phyloP scores from a whole-genome alignment of 2,888 invertebrate genomes.

The Cephus pulcher region DNA sequence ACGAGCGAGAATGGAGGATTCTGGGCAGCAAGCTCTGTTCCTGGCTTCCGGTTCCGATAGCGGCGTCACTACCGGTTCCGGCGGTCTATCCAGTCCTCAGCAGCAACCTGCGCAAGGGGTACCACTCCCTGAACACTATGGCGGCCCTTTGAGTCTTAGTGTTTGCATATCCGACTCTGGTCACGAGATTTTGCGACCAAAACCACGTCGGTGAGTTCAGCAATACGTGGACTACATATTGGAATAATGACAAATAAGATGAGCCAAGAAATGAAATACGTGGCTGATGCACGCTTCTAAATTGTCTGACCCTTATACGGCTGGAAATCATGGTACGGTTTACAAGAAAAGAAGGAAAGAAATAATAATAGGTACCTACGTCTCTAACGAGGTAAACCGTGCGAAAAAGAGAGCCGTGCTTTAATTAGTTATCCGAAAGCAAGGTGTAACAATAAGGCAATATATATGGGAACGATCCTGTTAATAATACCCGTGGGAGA shows the following conservation, averaged over 20 bases:
- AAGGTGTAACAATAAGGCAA: constrained; percentile 33
- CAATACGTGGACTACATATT: not conserved
- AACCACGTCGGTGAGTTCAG: constrained; percentile 80
- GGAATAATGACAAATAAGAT: not conserved
- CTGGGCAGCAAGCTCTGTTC: constrained; percentile 50
- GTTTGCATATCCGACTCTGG: constrained; percentile 79
- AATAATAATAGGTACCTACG: not conserved
- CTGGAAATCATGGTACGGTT: not conserved
- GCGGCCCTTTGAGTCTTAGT: constrained; percentile 72
- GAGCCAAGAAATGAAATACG: not conserved
- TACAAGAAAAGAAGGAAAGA: not conserved
- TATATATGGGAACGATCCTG: constrained; percentile 46
- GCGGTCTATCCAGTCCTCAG: constrained; percentile 46
- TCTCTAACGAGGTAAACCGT: constrained; percentile 26
- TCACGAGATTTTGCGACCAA: constrained; percentile 87
- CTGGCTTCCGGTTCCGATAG: constrained; percentile 32
- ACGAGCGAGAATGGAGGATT: constrained; percentile 47
- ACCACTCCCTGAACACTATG: constrained; percentile 68
- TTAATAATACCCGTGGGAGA: constrained; percentile 31
- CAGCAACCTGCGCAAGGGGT: constrained; percentile 42
- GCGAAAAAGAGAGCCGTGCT: constrained; percentile 41
- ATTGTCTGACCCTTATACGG: constrained; percentile 3
- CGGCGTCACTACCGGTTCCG: constrained; percentile 40
- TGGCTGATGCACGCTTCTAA: not conserved
- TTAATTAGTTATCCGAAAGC: constrained; percentile 48